Base-by-base conservation (phyloP, 2,113 vertebrate species). In the Speoplatyrhinus poulsoni region DNA sequence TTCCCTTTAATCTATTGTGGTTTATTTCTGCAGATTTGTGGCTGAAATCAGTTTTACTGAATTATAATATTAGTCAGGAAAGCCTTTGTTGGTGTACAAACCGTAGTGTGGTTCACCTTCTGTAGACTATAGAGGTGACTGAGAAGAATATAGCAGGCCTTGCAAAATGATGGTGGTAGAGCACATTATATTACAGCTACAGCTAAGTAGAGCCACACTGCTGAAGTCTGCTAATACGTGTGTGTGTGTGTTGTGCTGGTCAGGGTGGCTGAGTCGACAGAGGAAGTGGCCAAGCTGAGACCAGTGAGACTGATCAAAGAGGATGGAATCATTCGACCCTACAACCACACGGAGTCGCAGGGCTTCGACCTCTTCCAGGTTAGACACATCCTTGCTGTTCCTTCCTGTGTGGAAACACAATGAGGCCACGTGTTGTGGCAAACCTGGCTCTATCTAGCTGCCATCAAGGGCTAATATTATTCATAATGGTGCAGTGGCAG, bases 331-430 rank as follows among this genome's bases (percentile, higher is more conserved):
- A 95, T 99, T 57, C 90, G 96, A 4, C 96, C 97, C 0, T 99
- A 98, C 0, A 69, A 96, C 85, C 88, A 92, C 33, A 89, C 84
- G 9, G 95, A 96, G 81, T 95, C 96, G 0, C 92, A 96, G 82
- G 98, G 97, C 0, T 94, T 88, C 17, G 93, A 97, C 60, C 90
- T 99, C 12, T 96, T 95, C 85, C 95, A 99, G 96, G 98, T 99
- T 87, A 49, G 79, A 54, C 36, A 46, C 9, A 10, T 12, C 55
- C n/a, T 66, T 9, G 49, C 63, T 36, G 17, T 1, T 46, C 26
- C 26, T 56, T 49, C 12, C 10, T 15, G 13, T 15, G 58, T 54
- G 12, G 13, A n/a, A 3, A 54, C 49, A 41, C 36, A 41, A 41
- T 41, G 36, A 6, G 36, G 36, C 36, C 36, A 8, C 7, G 36